phyloP scores from a whole-genome alignment of 92 coral and sea anemone genomes.

The Muricea muricata region DNA sequence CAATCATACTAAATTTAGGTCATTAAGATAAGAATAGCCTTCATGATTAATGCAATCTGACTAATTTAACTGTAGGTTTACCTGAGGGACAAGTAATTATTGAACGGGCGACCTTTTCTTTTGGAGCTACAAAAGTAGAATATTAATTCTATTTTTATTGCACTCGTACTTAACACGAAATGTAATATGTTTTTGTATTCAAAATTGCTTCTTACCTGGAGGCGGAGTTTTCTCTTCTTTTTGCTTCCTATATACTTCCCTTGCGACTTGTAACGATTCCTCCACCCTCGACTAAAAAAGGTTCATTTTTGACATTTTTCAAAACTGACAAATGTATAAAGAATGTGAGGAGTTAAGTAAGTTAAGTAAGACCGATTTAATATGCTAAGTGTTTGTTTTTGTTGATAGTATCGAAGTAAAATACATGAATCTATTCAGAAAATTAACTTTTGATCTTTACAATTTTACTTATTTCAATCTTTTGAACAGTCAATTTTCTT shows the following conservation, averaged over 20 bases:
- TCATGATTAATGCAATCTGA: background rate
- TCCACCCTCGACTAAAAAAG: slow-evolving; percentile 76
- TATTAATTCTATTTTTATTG: background rate
- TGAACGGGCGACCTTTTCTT: slow-evolving; percentile 86
- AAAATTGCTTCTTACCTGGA: slow-evolving; percentile 30
- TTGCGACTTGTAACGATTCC: slow-evolving; percentile 69
- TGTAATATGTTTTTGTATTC: background rate
- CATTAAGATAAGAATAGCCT: too few relatives aligned
- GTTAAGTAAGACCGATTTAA: too few relatives aligned
- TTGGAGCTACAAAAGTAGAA: slow-evolving; percentile 73
- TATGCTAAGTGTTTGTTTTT: too few relatives aligned
- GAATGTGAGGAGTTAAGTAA: too few relatives aligned
- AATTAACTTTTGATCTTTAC: too few relatives aligned
- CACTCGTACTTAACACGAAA: too few relatives aligned
- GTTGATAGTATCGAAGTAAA: too few relatives aligned
- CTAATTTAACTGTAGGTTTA: background rate
- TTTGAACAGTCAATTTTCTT: too few relatives aligned
- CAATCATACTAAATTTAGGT: too few relatives aligned
- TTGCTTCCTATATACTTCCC: slow-evolving; percentile 68
- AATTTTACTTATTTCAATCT: too few relatives aligned
- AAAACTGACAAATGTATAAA: background rate
- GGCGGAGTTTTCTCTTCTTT: slow-evolving; percentile 55
- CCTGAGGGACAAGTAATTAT: slow-evolving; percentile 92
- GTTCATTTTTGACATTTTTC: background rate
- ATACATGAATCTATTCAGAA: too few relatives aligned